A percentile compares a stretch with the other conserved stretches of the same genome.
These are phyloP conservation scores for Protonibea diacanthus DNA, from an alignment of 2,797 vertebrate genomes.

Conservation along the genomic window DNA sequence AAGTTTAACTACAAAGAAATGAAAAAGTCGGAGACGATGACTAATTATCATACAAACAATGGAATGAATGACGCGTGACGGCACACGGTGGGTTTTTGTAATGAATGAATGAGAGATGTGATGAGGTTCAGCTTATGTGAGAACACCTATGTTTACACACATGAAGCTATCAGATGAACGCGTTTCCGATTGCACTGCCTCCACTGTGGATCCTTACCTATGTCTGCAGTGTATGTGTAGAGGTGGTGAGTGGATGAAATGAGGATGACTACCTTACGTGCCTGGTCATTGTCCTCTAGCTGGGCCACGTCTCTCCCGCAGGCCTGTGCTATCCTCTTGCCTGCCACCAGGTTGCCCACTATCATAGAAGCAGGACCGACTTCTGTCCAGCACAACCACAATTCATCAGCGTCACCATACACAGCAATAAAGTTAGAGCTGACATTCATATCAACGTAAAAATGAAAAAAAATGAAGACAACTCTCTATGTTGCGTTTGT, in stretches of 20 bases:
- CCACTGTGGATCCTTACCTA: conserved; percentile 44
- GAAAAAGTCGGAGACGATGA: not conserved
- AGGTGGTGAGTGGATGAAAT: conserved; percentile 63
- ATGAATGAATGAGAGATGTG: conserved; percentile 8
- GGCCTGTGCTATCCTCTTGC: conserved; percentile 96
- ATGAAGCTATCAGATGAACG: not conserved
- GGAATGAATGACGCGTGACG: not conserved
- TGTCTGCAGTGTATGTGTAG: conserved; percentile 29
- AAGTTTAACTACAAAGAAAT: conserved; percentile 15
- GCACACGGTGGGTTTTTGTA: conserved; percentile 12
- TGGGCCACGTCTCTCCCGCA: conserved; percentile 93
- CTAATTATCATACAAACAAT: not conserved
- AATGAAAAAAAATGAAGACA: not conserved
- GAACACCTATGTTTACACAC: not conserved
- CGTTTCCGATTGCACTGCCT: conserved; percentile 15
- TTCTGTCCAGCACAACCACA: conserved; percentile 82
- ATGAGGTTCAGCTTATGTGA: not conserved
- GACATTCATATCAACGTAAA: conserved; percentile 1
- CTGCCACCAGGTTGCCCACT: conserved; percentile 96
- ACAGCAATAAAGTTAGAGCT: not conserved
- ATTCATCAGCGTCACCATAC: conserved; percentile 9
- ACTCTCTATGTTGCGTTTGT: not conserved
- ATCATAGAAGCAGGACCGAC: conserved; percentile 98
- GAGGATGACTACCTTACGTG: conserved; percentile 86
- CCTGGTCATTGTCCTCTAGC: conserved; percentile 96